These are phyloP conservation scores for Pogonocherus hispidulus DNA, from an alignment of 2,888 invertebrate genomes.

Conservation along the genomic window DNA sequence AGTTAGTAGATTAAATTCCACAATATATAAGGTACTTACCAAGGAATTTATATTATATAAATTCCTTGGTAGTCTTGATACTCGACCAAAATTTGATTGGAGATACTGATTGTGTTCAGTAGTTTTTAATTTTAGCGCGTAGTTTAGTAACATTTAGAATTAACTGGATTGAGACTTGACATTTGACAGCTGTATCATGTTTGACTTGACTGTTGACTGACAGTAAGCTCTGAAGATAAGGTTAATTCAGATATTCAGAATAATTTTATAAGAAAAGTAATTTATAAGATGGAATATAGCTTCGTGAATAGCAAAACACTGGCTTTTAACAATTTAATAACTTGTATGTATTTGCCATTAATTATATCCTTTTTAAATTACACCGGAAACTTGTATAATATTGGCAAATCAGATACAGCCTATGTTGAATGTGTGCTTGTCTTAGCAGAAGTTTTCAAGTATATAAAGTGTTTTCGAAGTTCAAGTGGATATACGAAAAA, in stretches of 20 bases:
- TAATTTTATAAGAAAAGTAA: too few species aligned
- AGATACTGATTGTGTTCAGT: too few species aligned
- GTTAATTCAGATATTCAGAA: too few species aligned
- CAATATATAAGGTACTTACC: too few species aligned
- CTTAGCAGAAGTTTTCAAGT: slow-evolving; percentile 72
- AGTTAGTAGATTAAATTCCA: too few species aligned
- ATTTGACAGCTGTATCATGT: too few species aligned
- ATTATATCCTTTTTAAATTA: slow-evolving; percentile 73
- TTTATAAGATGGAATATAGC: slow-evolving; percentile 35
- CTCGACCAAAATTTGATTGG: too few species aligned
- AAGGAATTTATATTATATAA: too few species aligned
- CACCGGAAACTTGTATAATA: slow-evolving; percentile 73
- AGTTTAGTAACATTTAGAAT: background rate
- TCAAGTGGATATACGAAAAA: slow-evolving; percentile 58
- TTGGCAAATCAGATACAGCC: slow-evolving; percentile 71
- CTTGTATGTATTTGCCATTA: slow-evolving; percentile 75
- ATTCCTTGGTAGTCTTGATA: too few species aligned
- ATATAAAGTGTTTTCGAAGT: slow-evolving; percentile 45
- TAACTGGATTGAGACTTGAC: background rate
- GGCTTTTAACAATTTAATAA: slow-evolving; percentile 65
- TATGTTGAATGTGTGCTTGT: slow-evolving; percentile 64
- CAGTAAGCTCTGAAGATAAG: too few species aligned
- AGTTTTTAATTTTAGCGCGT: background rate
- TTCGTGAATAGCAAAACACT: slow-evolving; percentile 40
- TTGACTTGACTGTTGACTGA: too few species aligned